Evolutionary conservation across 2,113 vertebrate species (phyloP).

Genomic region (Microtus richardsoni): DNA sequence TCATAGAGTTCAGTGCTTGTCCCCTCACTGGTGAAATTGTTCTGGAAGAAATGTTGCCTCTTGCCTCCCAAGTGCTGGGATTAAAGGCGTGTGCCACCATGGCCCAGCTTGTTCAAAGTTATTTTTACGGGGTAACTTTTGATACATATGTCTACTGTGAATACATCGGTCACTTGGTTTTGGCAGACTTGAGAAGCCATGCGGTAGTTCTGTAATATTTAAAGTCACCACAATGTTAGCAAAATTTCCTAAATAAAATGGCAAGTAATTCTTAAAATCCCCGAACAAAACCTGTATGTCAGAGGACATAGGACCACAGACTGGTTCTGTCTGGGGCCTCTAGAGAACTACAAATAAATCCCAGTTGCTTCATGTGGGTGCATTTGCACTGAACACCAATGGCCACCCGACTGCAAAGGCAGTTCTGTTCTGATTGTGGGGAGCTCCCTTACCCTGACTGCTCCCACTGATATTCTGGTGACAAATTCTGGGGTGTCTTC

Average conservation of each 20-base stretch:
- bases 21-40: neutral
- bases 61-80: neutral
- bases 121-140: neutral
- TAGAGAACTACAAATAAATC: neutral
- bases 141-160: neutral
- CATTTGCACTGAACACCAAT: neutral
- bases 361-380: neutral
- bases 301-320: neutral
- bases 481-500: neutral
- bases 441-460: neutral
- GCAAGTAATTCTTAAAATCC: neutral
- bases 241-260: neutral
- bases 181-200: neutral
- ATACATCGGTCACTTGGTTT: neutral
- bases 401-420: too few relatives aligned
- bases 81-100: neutral
- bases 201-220: neutral
- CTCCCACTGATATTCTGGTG: neutral
- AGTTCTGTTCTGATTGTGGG: neutral
- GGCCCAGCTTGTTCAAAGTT: neutral
- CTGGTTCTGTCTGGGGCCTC: neutral
- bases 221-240: neutral
- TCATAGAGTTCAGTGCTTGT: neutral
- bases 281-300: neutral
- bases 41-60: neutral